Evolutionary conservation across 1,140 invertebrate genomes (phyloP), one percentile per base, ranked within the genome.

Genomic region (Drosophila athabasca): DNA sequence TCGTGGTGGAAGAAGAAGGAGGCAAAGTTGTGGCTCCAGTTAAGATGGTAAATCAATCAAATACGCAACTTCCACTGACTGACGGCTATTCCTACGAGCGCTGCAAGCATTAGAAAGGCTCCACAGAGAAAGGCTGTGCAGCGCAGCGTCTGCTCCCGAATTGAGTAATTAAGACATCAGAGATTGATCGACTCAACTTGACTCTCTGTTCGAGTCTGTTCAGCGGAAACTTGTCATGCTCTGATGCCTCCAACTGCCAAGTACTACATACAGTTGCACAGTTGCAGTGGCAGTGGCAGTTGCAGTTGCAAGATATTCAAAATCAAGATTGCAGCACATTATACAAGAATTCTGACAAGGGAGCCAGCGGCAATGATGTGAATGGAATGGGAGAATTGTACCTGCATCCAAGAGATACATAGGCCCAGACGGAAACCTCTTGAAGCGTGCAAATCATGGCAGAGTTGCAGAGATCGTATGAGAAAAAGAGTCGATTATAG

Each of bases 1-100:
- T 76, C 62, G 72, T 69, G 55, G 60, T 29, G 52, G 52, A 58
- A 57, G 71, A 51, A 51, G 45, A 54, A 74, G 55, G 17, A 19
- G 17, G 17, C 31, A 60, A 74, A 55, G 43, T 59, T 58, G 43
- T 24, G 35, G 48, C 70, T 29, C 60, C 59, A 17, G 39, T 2
- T 45, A 53, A 76, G 71, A 76, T 80, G 71, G 72, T 81, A 84
- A 76, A 84, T 84, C 80, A 84, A 84, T 85, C 80, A 85, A 68
- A 76, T 67, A 22, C 54, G 57, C 70, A 76, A 69, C 79, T 76
- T 58, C 58, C 70, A 69, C 52, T 74, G 52, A 69, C 52, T 74
- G 52, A 31, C 17, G 3, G 46, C 51, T 22, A 7, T 13, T 24
- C 6, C 31, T 19, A 19, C 17, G 17, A 19, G 41, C 51, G 62